Evolutionary conservation across 2,797 vertebrate species (phyloP).

Genomic region (Fringilla coelebs): DNA sequence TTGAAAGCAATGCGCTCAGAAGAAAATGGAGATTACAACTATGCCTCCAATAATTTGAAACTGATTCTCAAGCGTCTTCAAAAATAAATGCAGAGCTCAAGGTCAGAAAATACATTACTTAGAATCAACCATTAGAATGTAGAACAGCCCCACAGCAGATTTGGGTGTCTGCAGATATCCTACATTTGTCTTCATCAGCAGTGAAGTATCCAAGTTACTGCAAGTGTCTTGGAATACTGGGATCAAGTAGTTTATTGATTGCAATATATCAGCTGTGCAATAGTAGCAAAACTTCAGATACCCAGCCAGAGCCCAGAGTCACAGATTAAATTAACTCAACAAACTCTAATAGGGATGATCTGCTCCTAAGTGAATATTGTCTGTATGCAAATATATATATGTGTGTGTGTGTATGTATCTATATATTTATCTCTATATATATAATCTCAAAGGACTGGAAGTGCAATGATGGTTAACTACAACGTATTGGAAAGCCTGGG

Average conservation of each 20-base stretch:
- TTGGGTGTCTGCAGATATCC: conserved; percentile 43
- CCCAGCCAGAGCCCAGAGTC: neutral
- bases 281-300: neutral
- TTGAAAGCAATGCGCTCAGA: conserved; percentile 66
- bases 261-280: neutral
- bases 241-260: conserved; percentile 46
- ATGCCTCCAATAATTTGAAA: conserved; percentile 69
- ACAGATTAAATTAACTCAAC: neutral
- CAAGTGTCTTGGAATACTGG: conserved; percentile 34
- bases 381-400: neutral
- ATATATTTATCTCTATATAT: rapidly evolving
- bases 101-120: conserved; percentile 66
- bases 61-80: conserved; percentile 67
- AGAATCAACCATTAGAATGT: conserved; percentile 64
- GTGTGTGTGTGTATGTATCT: rapidly evolving
- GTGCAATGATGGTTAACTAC: neutral
- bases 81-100: conserved; percentile 70
- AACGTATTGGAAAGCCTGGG: neutral
- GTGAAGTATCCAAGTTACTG: conserved; percentile 2
- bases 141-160: conserved; percentile 22
- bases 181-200: conserved; percentile 52
- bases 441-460: neutral
- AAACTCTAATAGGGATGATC: neutral
- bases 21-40: conserved; percentile 70
- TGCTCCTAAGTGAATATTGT: neutral